Conservation (phyloP, 1,140 invertebrate species). For the Drosophila erecta region DNA sequence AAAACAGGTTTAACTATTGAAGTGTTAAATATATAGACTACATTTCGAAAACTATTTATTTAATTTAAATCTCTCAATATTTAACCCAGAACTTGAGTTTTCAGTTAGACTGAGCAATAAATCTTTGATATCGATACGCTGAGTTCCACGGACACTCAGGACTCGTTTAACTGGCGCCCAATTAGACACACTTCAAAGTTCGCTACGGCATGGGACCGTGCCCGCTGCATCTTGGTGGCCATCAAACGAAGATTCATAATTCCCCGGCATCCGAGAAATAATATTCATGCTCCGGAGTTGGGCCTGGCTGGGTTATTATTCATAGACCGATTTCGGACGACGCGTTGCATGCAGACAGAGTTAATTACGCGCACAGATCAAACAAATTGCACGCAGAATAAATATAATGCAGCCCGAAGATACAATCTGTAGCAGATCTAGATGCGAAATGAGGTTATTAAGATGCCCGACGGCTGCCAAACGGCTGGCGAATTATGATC, state of each 20-base stretch:
- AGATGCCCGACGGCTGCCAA: constrained; percentile 36
- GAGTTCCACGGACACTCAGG: constrained; percentile 9
- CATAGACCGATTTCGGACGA: constrained; percentile 44
- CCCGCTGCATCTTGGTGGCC: constrained; percentile 23
- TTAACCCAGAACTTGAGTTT: too few relatives aligned
- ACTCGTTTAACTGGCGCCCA: constrained; percentile 39
- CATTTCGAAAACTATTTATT: too few relatives aligned
- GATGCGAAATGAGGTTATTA: constrained; percentile 57
- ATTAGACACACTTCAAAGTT: constrained; percentile 74
- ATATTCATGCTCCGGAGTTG: constrained; percentile 3
- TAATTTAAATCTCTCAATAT: neutral
- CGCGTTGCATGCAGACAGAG: constrained; percentile 59
- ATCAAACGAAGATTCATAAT: constrained; percentile 56
- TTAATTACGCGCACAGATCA: constrained; percentile 78
- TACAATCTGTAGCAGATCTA: constrained; percentile 6
- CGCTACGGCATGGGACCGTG: constrained; percentile 16
- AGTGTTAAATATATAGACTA: too few relatives aligned
- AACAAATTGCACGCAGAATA: constrained; percentile 83
- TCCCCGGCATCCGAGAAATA: neutral
- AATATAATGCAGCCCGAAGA: constrained; percentile 51
- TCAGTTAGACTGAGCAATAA: too few relatives aligned
- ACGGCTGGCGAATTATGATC: constrained; percentile 56
- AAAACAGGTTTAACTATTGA: too few relatives aligned
- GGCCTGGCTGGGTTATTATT: constrained; percentile 34
- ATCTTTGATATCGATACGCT: neutral